Conservation (phyloP, 2,797 vertebrate species). For the Melopsittacus undulatus region DNA sequence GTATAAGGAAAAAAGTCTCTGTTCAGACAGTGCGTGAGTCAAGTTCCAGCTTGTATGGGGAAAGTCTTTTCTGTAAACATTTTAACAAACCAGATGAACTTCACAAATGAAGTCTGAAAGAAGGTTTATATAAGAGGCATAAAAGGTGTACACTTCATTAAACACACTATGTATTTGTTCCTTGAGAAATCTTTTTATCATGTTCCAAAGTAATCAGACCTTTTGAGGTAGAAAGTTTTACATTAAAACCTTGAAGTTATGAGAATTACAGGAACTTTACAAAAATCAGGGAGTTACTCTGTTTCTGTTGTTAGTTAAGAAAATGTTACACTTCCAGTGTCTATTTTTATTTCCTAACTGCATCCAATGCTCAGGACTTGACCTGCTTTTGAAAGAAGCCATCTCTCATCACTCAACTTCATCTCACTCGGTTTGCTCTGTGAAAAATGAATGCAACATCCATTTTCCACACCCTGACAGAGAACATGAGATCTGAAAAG, state of each 20-base stretch:
- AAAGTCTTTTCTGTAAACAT: conserved; percentile 29
- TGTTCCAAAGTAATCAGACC: not conserved
- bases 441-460: not conserved
- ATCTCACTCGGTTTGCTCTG: not conserved
- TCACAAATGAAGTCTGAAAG: not conserved
- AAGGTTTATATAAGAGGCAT: not conserved
- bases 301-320: not conserved
- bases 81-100: conserved; percentile 24
- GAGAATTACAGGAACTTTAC: not conserved
- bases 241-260: not conserved
- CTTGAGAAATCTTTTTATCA: not conserved
- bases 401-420: not conserved
- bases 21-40: not conserved
- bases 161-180: not conserved
- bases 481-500: not conserved
- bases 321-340: not conserved
- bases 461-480: conserved; percentile 3
- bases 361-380: not conserved
- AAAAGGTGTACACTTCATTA: not conserved
- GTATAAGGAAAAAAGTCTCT: conserved; percentile 32
- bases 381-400: not conserved
- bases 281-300: not conserved
- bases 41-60: conserved; percentile 32
- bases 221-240: not conserved
- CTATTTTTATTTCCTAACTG: not conserved